Base-by-base conservation (phyloP, 2,888 invertebrate species). In the Xestia ashworthii region DNA sequence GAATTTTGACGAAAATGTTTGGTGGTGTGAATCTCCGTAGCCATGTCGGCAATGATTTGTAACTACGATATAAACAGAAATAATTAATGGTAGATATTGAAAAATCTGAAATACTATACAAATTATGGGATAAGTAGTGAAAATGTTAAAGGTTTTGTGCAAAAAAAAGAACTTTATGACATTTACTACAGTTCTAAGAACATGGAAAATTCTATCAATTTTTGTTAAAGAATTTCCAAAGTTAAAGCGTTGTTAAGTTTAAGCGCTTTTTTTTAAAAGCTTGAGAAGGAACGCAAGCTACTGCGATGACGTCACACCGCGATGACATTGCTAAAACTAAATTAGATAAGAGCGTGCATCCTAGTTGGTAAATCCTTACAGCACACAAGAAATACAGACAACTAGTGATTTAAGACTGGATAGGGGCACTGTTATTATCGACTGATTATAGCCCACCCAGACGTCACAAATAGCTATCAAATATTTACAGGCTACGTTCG, bases 11-110 rank as follows among this genome's bases (percentile, higher is more conserved):
- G 82, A 94, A 97, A 12, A 94, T 83, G 79, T 95, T 94, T 0
- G 97, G 95, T 0, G 97, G 97, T 0, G 98, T 97, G 91, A 96
- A 98, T 48, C 96, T 94, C 11, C 97, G 95, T 38, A 98, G 93
- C 95, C 97, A 98, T 0, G 88, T 82, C 0, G 97, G 97, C 2
- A 95, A 89, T 3, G 92, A 83, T 78, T 89, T 91, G 83, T 93
- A 95, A 60, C 96, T 96, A 87, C 3, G 89, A 78, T 74, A 4
- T 68, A 75, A 53, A 19, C 9, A 66, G 64, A 22, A 65, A 81
- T n/a, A 5, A 0, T 76, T 53, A 41, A 58, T 78, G 14, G 22
- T 8, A 1, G 58, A 58, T 58, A 14, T 6, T 25, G 41, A 41
- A n/a, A 19, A 19, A 6, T 19, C 12, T 44, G 1, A 44, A 53